Percentiles rank a stretch among this genome's conserved stretches.
Evolutionary conservation across 2,113 vertebrate genomes (phyloP).

Genomic region (Puffinus mauretanicus): DNA sequence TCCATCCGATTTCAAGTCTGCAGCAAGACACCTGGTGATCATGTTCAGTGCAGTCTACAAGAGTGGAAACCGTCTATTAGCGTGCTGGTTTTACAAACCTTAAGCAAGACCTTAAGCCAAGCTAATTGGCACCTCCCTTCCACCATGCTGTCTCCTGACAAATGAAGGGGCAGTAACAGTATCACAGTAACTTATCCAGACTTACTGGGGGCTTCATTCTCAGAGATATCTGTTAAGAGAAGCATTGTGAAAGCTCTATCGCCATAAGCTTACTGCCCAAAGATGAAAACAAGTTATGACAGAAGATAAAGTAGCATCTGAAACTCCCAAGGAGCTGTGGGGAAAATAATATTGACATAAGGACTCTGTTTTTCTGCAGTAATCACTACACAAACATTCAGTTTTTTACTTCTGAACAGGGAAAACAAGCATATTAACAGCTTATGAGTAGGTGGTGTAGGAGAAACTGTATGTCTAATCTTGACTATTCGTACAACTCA

Average conservation of each 20-base stretch:
- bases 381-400: conserved; percentile 1
- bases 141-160: neutral
- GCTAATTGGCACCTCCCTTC: neutral
- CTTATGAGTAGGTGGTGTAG: conserved; percentile 57
- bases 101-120: neutral
- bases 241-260: neutral
- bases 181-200: neutral
- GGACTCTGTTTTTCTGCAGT: conserved; percentile 23
- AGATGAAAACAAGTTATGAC: neutral
- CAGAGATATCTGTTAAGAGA: neutral
- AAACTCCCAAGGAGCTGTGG: neutral
- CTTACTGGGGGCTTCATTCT: neutral
- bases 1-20: conserved; percentile 66
- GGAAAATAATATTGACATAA: conserved; percentile 41
- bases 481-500: neutral
- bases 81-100: neutral
- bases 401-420: neutral
- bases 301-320: neutral
- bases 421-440: conserved; percentile 42
- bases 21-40: conserved; percentile 72
- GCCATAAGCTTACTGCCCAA: neutral
- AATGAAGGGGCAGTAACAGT: neutral
- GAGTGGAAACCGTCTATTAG: neutral
- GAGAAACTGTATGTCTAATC: conserved; percentile 9
- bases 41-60: conserved; percentile 75